These are phyloP conservation scores for Falco naumanni DNA, from an alignment of 2,797 vertebrate genomes.

Conservation along the genomic window DNA sequence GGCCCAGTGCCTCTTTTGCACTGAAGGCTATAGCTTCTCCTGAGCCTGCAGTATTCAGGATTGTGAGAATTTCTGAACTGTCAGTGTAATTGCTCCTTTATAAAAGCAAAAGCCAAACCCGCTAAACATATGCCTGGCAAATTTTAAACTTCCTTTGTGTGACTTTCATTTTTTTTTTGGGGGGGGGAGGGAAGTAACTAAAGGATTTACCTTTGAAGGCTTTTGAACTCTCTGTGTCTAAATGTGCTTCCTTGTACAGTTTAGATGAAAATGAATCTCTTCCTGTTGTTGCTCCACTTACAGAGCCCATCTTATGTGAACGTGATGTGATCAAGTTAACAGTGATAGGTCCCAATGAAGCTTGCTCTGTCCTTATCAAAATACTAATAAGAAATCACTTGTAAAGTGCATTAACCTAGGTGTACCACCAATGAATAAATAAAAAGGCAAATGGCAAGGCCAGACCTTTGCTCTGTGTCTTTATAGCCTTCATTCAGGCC, in stretches of 20 bases:
- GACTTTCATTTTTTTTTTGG: neutral
- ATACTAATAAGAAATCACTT: neutral
- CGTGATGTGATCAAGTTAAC: neutral
- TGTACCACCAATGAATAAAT: neutral
- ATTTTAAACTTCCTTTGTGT: neutral
- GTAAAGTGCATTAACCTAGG: neutral
- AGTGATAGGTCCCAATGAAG: neutral
- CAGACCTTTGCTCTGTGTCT: neutral
- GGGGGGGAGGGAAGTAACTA: neutral
- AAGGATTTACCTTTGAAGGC: neutral
- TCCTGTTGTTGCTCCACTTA: neutral
- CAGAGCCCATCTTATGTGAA: neutral
- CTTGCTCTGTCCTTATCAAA: neutral
- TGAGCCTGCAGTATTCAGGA: rapidly evolving
- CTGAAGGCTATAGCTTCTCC: neutral
- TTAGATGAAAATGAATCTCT: neutral
- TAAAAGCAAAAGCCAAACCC: neutral
- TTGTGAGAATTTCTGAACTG: neutral
- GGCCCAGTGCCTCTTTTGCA: neutral
- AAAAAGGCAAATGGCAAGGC: neutral
- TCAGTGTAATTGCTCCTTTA: neutral
- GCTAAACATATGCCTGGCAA: rapidly evolving
- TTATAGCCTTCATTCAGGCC: neutral
- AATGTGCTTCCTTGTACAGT: neutral
- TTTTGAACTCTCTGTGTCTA: neutral